phyloP scores from a whole-genome alignment of 92 coral and sea anemone genomes.

The Palythoa grandis region DNA sequence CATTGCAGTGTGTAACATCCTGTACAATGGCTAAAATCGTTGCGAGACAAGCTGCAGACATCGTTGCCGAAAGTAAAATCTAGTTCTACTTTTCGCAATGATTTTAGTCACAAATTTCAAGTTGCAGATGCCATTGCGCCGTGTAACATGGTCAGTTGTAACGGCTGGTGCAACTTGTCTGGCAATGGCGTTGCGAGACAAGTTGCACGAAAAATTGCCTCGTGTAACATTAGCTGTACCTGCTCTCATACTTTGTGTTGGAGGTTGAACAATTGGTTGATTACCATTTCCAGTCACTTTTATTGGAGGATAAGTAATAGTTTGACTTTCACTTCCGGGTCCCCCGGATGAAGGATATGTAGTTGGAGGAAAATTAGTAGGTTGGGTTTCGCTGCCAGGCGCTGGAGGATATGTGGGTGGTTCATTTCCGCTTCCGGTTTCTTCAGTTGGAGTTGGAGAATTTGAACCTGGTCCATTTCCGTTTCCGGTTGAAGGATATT shows the following conservation, averaged over 20 bases:
- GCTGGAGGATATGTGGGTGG: conserved; percentile 13
- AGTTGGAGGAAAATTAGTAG: not conserved
- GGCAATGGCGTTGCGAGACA: too few relatives aligned
- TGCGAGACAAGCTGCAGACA: not conserved
- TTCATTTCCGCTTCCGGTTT: conserved; percentile 26
- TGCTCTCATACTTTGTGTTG: conserved; percentile 1
- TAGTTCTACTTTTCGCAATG: too few relatives aligned
- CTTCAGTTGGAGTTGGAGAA: not conserved
- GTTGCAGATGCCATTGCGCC: too few relatives aligned
- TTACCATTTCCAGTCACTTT: conserved; percentile 27
- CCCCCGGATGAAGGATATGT: not conserved
- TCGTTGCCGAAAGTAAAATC: too few relatives aligned
- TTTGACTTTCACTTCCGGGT: conserved; percentile 29
- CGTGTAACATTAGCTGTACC: not conserved
- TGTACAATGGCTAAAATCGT: too few relatives aligned
- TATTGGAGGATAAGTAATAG: conserved; percentile 20
- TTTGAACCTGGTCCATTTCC: conserved; percentile 11
- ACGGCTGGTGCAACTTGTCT: too few relatives aligned
- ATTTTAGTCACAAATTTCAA: too few relatives aligned
- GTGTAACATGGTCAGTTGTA: too few relatives aligned
- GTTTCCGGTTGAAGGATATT: conserved; percentile 15
- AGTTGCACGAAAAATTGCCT: too few relatives aligned
- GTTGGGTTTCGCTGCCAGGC: not conserved
- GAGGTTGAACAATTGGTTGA: conserved; percentile 13
- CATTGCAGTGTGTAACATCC: too few relatives aligned